phyloP scores from a whole-genome alignment of 2,113 vertebrate species.

The Cheirogaleus medius region DNA sequence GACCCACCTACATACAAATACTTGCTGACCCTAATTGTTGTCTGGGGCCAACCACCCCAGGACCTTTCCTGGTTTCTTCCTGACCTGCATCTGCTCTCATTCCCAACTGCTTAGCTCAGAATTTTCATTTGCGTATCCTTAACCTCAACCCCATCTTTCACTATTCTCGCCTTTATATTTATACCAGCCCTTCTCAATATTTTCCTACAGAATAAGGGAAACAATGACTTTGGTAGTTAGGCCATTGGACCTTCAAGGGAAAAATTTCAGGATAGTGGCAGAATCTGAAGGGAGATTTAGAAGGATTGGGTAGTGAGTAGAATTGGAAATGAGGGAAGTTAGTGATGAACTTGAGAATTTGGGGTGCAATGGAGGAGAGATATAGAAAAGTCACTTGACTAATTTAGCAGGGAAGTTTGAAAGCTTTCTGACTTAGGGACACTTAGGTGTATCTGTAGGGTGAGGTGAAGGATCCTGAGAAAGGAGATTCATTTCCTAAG shows the following conservation, averaged over 20 bases:
- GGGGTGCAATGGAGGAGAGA: neutral
- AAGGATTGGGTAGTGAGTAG: neutral
- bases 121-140: neutral
- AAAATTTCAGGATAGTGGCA: neutral
- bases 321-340: neutral
- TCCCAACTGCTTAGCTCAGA: neutral
- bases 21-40: too few relatives aligned
- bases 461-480: neutral
- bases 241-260: neutral
- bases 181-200: neutral
- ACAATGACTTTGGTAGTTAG: neutral
- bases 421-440: neutral
- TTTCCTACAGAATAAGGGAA: neutral
- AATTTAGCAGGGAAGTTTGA: neutral
- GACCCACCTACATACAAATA: neutral
- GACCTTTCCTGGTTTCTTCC: neutral
- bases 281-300: neutral
- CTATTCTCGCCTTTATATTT: neutral
- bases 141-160: neutral
- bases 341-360: neutral
- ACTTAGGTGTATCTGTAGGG: neutral
- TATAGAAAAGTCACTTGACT: neutral
- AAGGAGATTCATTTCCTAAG: neutral
- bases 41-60: neutral
- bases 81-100: neutral